Evolutionary conservation across 2,797 vertebrate species (phyloP).

Genomic region (Capromys pilorides): DNA sequence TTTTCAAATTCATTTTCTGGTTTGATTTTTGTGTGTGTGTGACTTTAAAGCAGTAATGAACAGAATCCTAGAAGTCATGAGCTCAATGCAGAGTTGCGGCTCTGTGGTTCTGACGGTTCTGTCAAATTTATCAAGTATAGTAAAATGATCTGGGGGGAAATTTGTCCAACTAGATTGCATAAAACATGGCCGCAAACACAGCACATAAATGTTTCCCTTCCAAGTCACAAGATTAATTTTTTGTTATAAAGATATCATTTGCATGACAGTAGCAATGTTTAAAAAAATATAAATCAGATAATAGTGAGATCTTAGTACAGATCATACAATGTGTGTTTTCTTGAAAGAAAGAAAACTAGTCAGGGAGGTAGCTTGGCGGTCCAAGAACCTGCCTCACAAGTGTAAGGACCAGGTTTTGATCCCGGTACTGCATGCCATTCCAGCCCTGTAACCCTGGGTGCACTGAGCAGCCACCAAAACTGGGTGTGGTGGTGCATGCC

Average conservation of each 20-base stretch:
- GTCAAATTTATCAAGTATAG: slow-evolving; percentile 60
- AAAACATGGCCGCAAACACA: slow-evolving; percentile 15
- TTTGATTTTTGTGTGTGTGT: not conserved
- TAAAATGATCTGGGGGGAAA: not conserved
- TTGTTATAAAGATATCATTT: slow-evolving; percentile 46
- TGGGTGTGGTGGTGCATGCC: too few species aligned
- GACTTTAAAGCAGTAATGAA: slow-evolving; percentile 15
- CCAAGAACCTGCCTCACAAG: too few species aligned
- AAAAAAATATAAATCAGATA: slow-evolving; percentile 47
- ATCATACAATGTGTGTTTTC: not conserved
- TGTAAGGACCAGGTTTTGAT: too few species aligned
- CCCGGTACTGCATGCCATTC: too few species aligned
- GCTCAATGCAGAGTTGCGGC: not conserved
- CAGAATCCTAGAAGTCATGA: slow-evolving; percentile 7
- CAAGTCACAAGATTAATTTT: slow-evolving; percentile 46
- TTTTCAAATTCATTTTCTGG: not conserved
- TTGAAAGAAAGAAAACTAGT: slow-evolving; percentile 24
- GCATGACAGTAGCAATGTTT: slow-evolving; percentile 43
- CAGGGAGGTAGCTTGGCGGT: too few species aligned
- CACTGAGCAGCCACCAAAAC: too few species aligned
- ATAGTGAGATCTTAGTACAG: not conserved
- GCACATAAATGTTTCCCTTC: slow-evolving; percentile 60
- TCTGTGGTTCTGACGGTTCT: not conserved
- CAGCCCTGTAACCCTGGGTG: too few species aligned
- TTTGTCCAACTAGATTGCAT: not conserved